Percentiles rank a stretch among this genome's conserved stretches.
These are phyloP conservation scores for Acrocera orbiculus DNA, from an alignment of 2,888 invertebrate species.

Conservation along the genomic window DNA sequence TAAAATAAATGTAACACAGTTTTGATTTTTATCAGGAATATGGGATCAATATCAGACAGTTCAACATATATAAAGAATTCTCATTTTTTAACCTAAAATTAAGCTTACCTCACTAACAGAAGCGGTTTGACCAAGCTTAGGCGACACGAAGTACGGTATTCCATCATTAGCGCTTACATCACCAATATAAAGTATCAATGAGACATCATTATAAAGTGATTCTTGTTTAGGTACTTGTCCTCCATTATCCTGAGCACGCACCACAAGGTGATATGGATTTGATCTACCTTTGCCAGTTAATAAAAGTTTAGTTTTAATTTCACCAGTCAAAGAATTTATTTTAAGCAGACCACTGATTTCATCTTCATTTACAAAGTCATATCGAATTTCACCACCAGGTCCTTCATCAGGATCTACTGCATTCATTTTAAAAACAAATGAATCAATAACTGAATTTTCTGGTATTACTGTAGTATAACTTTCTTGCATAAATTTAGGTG, in stretches of 20 bases:
- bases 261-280: constrained; percentile 49
- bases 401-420: constrained; percentile 66
- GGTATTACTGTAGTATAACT: constrained; percentile 55
- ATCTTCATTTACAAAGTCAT: constrained; percentile 54
- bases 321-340: constrained; percentile 47
- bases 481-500: constrained; percentile 46
- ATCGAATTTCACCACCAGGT: constrained; percentile 49
- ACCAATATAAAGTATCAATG: constrained; percentile 49
- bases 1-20: neutral
- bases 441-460: constrained; percentile 51
- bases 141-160: constrained; percentile 54
- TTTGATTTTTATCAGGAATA: no score
- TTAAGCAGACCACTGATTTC: constrained; percentile 53
- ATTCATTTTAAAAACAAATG: constrained; percentile 46
- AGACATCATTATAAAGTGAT: constrained; percentile 42
- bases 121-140: constrained; percentile 49
- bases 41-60: no score
- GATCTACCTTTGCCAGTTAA: constrained; percentile 60
- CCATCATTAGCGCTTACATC: constrained; percentile 70
- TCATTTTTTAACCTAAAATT: no score
- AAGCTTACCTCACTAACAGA: constrained; percentile 47
- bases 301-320: constrained; percentile 43
- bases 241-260: constrained; percentile 54
- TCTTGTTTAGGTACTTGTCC: constrained; percentile 32
- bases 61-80: no score